These are phyloP conservation scores for Polia nebulosa DNA, from an alignment of 2,888 invertebrate genomes.

Conservation along the genomic window DNA sequence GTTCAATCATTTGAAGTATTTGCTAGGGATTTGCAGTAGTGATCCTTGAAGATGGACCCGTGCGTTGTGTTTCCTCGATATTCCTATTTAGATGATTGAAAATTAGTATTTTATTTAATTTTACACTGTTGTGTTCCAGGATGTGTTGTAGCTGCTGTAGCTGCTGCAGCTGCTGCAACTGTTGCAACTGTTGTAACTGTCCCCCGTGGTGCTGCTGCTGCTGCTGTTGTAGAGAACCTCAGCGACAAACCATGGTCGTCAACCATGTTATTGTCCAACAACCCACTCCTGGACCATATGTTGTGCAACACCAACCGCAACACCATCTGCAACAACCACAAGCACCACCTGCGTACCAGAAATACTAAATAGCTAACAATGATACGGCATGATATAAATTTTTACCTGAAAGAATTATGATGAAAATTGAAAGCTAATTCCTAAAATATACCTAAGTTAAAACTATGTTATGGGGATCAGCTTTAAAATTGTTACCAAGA, in stretches of 20 bases:
- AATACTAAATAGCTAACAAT: constrained; percentile 17
- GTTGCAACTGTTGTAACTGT: constrained; percentile 86
- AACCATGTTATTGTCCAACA: constrained; percentile 55
- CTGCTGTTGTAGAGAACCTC: constrained; percentile 81
- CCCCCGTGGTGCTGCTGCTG: constrained; percentile 88
- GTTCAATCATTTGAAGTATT: not conserved
- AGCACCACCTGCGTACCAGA: constrained; percentile 63
- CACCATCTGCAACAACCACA: constrained; percentile 28
- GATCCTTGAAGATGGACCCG: too few species aligned
- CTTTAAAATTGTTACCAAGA: not conserved
- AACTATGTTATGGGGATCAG: not conserved
- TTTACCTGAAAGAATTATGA: not conserved
- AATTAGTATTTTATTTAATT: not conserved
- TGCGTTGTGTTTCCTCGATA: too few species aligned
- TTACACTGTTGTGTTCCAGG: constrained; percentile 46
- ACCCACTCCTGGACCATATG: constrained; percentile 32
- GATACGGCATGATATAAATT: not conserved
- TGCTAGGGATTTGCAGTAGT: not conserved
- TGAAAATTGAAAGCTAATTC: not conserved
- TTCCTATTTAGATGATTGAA: not conserved
- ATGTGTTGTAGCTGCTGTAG: constrained; percentile 84
- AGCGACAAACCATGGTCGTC: constrained; percentile 72
- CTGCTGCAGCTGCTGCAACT: constrained; percentile 87
- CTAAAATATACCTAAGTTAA: not conserved
- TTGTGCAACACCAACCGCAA: constrained; percentile 45